Percentiles rank a stretch among this genome's conserved stretches.
Evolutionary conservation across 2,888 invertebrate genomes (phyloP).

Genomic region (Plebejus melissa): DNA sequence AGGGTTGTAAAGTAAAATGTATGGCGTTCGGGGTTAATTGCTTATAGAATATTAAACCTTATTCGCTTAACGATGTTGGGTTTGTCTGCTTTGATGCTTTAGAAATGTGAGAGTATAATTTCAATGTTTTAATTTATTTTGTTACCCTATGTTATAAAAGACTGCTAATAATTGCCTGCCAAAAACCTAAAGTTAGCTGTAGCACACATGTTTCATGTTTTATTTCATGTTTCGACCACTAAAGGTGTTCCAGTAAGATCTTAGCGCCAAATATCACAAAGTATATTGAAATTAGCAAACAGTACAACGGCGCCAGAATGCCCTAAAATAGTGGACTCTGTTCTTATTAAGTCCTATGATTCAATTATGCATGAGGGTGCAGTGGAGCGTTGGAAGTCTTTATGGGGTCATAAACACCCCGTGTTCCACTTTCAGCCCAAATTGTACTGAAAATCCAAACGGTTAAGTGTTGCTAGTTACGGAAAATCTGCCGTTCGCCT

Average conservation of each 20-base stretch:
- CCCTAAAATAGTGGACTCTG: constrained; percentile 25
- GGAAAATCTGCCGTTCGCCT: background rate
- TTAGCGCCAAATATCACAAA: background rate
- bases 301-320: background rate
- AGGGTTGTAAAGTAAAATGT: constrained; percentile 22
- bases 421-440: constrained; percentile 2
- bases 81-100: background rate
- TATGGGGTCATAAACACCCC: constrained; percentile 56
- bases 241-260: background rate
- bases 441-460: constrained; percentile 4
- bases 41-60: constrained; percentile 26
- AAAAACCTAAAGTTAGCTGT: background rate
- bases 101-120: background rate
- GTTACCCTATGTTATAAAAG: background rate
- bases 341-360: constrained; percentile 43
- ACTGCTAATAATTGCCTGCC: background rate
- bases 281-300: background rate
- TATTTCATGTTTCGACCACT: background rate
- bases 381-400: constrained; percentile 55
- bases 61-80: constrained; percentile 11
- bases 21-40: constrained; percentile 23
- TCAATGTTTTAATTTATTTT: background rate
- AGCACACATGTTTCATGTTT: too few species aligned
- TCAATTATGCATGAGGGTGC: constrained; percentile 63
- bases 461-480: constrained; percentile 8